Conservation (phyloP, 2,888 invertebrate species). For the Perithous albicinctus region DNA sequence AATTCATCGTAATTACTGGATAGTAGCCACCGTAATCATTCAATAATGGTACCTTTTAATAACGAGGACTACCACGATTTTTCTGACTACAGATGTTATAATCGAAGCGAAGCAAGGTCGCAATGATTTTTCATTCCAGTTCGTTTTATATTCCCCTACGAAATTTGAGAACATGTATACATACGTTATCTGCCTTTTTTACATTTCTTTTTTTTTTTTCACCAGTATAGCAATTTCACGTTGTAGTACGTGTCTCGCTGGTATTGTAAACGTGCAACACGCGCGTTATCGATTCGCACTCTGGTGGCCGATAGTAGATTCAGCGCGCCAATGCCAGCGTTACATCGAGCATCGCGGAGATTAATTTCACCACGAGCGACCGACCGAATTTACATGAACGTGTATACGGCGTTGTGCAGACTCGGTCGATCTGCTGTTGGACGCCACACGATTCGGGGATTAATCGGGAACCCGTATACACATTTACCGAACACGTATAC, state of each 20-base stretch:
- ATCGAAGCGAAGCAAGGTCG: not conserved
- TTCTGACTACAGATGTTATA: not conserved
- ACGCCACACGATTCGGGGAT: constrained; percentile 60
- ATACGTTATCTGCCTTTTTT: not conserved
- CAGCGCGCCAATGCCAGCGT: constrained; percentile 24
- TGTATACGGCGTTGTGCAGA: constrained; percentile 38
- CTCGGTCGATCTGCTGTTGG: constrained; percentile 50
- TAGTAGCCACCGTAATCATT: no score
- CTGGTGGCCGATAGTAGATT: constrained; percentile 48
- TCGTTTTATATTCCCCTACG: not conserved
- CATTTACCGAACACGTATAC: constrained; percentile 23
- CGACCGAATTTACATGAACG: constrained; percentile 61
- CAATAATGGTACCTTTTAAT: no score
- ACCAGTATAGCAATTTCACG: constrained; percentile 24
- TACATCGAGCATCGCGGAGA: constrained; percentile 65
- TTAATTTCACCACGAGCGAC: constrained; percentile 63
- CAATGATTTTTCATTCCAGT: not conserved
- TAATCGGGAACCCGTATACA: constrained; percentile 60
- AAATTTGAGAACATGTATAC: not conserved
- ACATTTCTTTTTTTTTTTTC: constrained; percentile 10
- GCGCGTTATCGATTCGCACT: constrained; percentile 61
- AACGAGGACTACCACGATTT: no score
- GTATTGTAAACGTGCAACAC: constrained; percentile 32
- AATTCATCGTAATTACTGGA: no score
- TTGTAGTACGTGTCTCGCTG: constrained; percentile 42